Evolutionary conservation across 2,797 vertebrate genomes (phyloP).

Genomic region (Platyrinchus mystaceus): DNA sequence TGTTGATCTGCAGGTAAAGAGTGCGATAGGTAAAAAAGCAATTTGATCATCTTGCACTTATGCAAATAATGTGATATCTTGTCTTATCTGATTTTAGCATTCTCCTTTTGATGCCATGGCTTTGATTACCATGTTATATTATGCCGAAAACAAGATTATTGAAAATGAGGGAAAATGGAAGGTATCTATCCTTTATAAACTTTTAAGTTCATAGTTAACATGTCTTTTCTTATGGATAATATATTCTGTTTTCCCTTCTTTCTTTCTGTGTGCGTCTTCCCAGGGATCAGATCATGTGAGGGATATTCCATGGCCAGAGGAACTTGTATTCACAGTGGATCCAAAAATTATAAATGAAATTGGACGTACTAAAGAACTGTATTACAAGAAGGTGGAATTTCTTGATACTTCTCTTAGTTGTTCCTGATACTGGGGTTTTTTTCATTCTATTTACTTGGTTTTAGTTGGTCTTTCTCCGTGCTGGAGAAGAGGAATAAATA

Average conservation of each 20-base stretch:
- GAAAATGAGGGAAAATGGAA: conserved; percentile 89
- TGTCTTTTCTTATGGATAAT: not conserved
- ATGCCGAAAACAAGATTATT: conserved; percentile 82
- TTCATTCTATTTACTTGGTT: not conserved
- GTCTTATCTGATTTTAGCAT: conserved; percentile 81
- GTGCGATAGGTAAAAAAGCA: not conserved
- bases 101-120: conserved; percentile 93
- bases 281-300: conserved; percentile 83
- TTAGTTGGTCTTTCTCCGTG: not conserved
- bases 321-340: conserved; percentile 90
- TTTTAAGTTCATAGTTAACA: not conserved
- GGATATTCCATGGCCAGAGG: conserved; percentile 81
- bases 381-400: conserved; percentile 79
- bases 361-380: conserved; percentile 79
- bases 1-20: not conserved
- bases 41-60: not conserved
- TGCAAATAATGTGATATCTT: not conserved
- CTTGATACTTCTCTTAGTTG: not conserved
- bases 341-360: conserved; percentile 79
- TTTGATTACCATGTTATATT: conserved; percentile 81
- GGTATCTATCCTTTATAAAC: conserved; percentile 74
- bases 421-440: not conserved
- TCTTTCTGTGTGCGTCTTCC: not conserved
- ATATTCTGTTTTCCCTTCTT: not conserved
- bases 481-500: not conserved